Evolutionary conservation across 1,140 invertebrate genomes (phyloP), one percentile per base, ranked within the genome.

Genomic region (Leptinotarsa undecemlineata): DNA sequence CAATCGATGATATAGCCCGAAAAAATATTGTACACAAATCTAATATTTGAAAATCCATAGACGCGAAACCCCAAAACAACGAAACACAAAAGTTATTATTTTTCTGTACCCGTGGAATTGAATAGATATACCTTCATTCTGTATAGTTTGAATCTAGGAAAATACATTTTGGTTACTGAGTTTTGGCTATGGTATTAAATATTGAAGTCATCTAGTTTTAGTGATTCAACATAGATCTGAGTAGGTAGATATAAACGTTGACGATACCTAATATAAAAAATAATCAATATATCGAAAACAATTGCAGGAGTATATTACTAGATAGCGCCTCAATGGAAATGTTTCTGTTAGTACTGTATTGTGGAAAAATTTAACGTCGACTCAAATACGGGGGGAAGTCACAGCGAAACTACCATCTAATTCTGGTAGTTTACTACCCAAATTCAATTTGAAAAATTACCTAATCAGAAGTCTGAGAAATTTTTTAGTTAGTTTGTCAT

Each of bases 221-320:
- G 71, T 48, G 77, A 80, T 78, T 80, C 77, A 77, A 76, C 48
- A 74, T 78, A 80, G 75, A 76, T 78, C 76, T 79, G 73, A 74
- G 72, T 79, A 79, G 76, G 67, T 81, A 81, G 80, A 78, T 73
- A 68, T 76, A 76, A 77, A 76, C 75, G 76, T 79, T 81, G 76
- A 79, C 62, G 71, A 72, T 72, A 72, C 71, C 71, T 72, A 76
- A 77, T 79, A 79, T 79, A 71, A 74, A 71, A 76, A 77, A 77
- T 77, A 78, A 78, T 78, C 76, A 78, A 77, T 81, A 81, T 79
- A 78, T 81, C 78, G 80, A 81, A 73, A 68, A 79, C 71, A 76
- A 76, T 79, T 78, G 79, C 79, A 81, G 76, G 72, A 78, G 61
- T 73, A 76, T 75, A 69, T 69, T 74, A 73, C n/a, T 67, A 79